Percentiles rank a stretch among this genome's conserved stretches.
Evolutionary conservation across 2,888 invertebrate genomes (phyloP).

Genomic region (Synergus laeviventris): DNA sequence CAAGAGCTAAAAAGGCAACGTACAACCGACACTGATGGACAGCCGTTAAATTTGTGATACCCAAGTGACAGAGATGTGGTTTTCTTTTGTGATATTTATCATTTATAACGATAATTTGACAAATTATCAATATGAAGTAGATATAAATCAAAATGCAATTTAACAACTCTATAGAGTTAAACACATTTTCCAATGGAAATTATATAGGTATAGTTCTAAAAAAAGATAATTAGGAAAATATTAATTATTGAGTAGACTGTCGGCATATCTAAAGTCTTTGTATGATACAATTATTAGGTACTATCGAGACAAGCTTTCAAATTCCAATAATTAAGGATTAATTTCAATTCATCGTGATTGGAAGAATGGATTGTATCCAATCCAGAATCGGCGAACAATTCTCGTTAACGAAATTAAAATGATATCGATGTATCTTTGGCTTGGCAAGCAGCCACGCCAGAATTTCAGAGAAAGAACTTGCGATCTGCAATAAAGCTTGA

Average conservation of each 20-base stretch:
- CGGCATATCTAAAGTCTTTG: background rate
- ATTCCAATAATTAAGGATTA: background rate
- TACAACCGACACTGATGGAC: constrained; percentile 28
- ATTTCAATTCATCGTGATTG: background rate
- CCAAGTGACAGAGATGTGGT: background rate
- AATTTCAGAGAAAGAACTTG: background rate
- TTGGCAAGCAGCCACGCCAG: constrained; percentile 30
- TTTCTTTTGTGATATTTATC: background rate
- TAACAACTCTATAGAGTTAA: background rate
- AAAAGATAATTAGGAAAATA: background rate
- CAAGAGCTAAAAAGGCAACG: constrained; percentile 19
- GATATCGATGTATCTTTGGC: background rate
- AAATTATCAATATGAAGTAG: background rate
- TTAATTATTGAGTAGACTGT: background rate
- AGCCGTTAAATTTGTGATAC: constrained; percentile 11
- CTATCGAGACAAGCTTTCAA: background rate
- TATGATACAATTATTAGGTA: too few relatives aligned
- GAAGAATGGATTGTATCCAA: background rate
- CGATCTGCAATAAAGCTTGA: constrained; percentile 11
- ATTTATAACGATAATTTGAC: background rate
- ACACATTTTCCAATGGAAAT: background rate
- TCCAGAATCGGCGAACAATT: background rate
- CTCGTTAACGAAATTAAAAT: constrained; percentile 8
- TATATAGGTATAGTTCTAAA: background rate
- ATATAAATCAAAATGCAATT: background rate